A percentile compares a stretch with the other conserved stretches of the same genome.
Evolutionary conservation across 2,888 invertebrate genomes (phyloP).

Genomic region (Zaprionus lineosus): DNA sequence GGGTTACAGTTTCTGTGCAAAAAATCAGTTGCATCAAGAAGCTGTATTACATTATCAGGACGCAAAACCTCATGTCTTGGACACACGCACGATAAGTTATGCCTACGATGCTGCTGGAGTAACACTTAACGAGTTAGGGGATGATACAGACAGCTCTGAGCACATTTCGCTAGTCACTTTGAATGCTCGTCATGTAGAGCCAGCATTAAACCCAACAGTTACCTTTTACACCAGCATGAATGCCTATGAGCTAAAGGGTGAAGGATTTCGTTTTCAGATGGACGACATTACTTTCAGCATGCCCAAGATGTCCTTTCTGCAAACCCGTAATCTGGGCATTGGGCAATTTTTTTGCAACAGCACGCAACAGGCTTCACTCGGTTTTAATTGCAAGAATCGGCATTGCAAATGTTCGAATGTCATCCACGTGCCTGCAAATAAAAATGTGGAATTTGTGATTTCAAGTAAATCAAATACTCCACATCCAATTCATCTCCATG

Average conservation of each 20-base stretch:
- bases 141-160: slow-evolving; percentile 30
- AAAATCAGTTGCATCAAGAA: slow-evolving; percentile 74
- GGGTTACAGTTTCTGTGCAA: slow-evolving; percentile 75
- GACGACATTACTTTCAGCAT: slow-evolving; percentile 78
- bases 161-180: slow-evolving; percentile 62
- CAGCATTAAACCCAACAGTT: slow-evolving; percentile 43
- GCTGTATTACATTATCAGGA: slow-evolving; percentile 77
- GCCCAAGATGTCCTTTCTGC: slow-evolving; percentile 73
- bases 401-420: slow-evolving; percentile 79
- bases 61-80: slow-evolving; percentile 53
- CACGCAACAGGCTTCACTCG: slow-evolving; percentile 64
- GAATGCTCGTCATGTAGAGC: slow-evolving; percentile 52
- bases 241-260: slow-evolving; percentile 53
- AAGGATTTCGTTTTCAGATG: slow-evolving; percentile 76
- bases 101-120: slow-evolving; percentile 63
- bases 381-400: slow-evolving; percentile 69
- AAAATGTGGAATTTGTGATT: slow-evolving; percentile 76
- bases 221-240: slow-evolving; percentile 78
- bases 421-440: slow-evolving; percentile 77
- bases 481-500: slow-evolving; percentile 80
- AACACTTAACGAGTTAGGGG: slow-evolving; percentile 72
- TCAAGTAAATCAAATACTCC: slow-evolving; percentile 68
- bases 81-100: slow-evolving; percentile 63
- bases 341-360: slow-evolving; percentile 76
- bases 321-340: slow-evolving; percentile 78